Evolutionary conservation across 2,888 invertebrate genomes (phyloP).

Genomic region (Celastrina argiolus): DNA sequence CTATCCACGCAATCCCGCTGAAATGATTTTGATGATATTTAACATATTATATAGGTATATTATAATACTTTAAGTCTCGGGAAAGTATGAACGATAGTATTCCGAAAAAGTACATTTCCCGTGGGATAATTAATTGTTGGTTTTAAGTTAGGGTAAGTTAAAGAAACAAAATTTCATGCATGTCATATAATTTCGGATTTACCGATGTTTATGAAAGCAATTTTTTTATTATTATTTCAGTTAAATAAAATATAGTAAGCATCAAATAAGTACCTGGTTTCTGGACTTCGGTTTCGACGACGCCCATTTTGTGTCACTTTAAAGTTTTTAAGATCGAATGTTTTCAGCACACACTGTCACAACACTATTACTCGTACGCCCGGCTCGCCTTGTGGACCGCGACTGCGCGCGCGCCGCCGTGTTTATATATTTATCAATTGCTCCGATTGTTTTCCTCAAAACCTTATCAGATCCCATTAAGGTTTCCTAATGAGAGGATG

Average conservation of each 20-base stretch:
- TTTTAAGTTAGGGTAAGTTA: too few relatives aligned
- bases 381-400: not conserved
- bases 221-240: not conserved
- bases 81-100: too few relatives aligned
- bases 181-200: not conserved
- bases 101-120: too few relatives aligned
- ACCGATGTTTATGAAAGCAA: not conserved
- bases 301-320: not conserved
- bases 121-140: too few relatives aligned
- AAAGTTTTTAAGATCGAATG: too few relatives aligned
- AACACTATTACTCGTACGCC: not conserved
- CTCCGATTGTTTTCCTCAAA: not conserved
- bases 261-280: slow-evolving; percentile 10
- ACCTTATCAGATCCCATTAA: not conserved
- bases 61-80: too few relatives aligned
- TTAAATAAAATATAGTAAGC: not conserved
- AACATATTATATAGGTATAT: too few relatives aligned
- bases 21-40: too few relatives aligned
- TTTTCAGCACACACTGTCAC: not conserved
- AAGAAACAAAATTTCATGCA: too few relatives aligned
- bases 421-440: slow-evolving; percentile 1
- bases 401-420: not conserved
- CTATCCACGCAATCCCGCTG: too few relatives aligned
- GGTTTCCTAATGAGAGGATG: not conserved
- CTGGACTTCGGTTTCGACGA: not conserved